Evolutionary conservation across 30 jellyfish, hydroid and myxozoan species (phyloP).

Genomic region (Aurelia aurita complex sp. Pacific): DNA sequence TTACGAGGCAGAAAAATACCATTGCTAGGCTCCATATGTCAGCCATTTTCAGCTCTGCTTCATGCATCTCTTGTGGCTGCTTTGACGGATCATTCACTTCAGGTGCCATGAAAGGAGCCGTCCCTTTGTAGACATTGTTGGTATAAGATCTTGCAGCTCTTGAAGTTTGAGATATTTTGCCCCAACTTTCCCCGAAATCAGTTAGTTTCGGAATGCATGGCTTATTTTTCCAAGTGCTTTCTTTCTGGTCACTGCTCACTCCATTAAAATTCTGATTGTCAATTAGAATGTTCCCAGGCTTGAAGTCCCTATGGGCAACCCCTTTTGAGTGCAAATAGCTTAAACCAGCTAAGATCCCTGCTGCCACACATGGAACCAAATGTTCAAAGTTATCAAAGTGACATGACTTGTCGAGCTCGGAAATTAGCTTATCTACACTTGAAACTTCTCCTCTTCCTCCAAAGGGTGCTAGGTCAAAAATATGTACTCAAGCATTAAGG

Average conservation of each 20-base stretch:
- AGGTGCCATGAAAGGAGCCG: neutral
- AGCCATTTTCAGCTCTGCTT: conserved; percentile 10
- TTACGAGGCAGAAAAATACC: neutral
- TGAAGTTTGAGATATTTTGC: neutral
- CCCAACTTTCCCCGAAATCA: no score
- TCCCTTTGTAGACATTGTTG: conserved; percentile 10
- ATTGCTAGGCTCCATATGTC: conserved; percentile 24
- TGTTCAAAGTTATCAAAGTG: conserved; percentile 1
- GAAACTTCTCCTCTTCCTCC: conserved; percentile 5
- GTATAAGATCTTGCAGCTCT: neutral
- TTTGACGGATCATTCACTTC: neutral
- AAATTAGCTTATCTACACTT: neutral
- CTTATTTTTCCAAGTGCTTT: neutral
- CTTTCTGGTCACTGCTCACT: neutral
- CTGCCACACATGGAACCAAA: conserved; percentile 17
- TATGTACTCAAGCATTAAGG: no score
- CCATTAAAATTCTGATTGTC: no score
- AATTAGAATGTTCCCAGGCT: neutral
- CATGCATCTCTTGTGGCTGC: neutral
- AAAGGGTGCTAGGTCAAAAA: neutral
- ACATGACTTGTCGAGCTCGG: neutral
- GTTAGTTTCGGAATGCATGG: conserved; percentile 8
- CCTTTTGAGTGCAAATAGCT: neutral
- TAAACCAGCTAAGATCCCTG: neutral
- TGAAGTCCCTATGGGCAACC: conserved; percentile 22